Conservation (phyloP, 2,113 vertebrate genomes). For the Larimichthys polyactis region DNA sequence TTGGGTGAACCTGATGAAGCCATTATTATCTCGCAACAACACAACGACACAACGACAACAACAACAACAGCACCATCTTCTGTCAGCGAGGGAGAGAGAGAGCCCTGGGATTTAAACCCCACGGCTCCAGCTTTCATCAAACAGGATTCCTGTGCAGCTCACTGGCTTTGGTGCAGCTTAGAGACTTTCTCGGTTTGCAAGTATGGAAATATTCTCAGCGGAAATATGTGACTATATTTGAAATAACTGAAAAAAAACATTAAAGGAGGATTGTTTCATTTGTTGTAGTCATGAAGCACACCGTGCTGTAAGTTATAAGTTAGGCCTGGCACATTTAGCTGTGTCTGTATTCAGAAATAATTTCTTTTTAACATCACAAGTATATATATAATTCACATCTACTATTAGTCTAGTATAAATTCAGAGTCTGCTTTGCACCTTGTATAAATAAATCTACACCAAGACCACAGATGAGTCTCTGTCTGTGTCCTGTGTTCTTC, state of each 20-base stretch:
- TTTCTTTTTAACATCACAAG: not conserved
- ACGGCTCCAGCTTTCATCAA: not conserved
- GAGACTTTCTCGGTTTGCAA: not conserved
- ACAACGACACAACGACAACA: conserved; percentile 40
- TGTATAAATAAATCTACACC: not conserved
- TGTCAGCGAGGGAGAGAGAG: conserved; percentile 20
- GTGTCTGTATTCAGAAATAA: too few relatives aligned
- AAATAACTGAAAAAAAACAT: not conserved
- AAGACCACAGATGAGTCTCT: not conserved
- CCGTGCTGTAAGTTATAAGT: not conserved
- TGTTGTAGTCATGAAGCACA: not conserved
- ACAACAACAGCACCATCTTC: conserved; percentile 61
- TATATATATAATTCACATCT: not conserved
- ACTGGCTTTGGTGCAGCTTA: too few relatives aligned
- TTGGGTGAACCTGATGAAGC: not conserved
- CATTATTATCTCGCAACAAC: conserved; percentile 31
- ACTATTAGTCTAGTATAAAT: not conserved
- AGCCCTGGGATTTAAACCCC: not conserved
- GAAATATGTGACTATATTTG: not conserved
- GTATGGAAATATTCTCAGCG: not conserved
- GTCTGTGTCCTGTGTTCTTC: not conserved
- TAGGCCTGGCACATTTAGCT: not conserved
- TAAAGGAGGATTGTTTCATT: not conserved
- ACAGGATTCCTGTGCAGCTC: not conserved
- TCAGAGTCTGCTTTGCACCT: not conserved